Base-by-base conservation (phyloP, 2,797 vertebrate genomes). In the Sebastes minor region DNA sequence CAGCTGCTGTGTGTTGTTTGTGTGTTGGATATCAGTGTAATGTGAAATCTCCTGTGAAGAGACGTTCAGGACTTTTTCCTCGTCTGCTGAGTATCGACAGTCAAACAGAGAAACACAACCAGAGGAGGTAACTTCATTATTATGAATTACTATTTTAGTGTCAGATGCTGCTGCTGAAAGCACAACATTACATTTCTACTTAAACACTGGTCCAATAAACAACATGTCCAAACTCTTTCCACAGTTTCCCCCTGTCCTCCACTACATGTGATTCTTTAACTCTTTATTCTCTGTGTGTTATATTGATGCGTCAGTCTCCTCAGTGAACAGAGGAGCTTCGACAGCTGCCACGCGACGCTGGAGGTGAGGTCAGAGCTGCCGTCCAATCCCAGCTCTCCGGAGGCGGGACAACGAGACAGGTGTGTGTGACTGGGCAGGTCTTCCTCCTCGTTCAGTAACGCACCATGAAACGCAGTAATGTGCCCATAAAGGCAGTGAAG, bases 331-430 rank as follows among this genome's bases (percentile, higher is more conserved):
- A 97, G 95, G 91, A 97, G 95, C 64, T 94, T 97, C 0, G 98
- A 99, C 64, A 86, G 95, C 22, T 95, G 94, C 78, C 97, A 97
- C 75, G 92, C 95, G 23, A 95, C 95, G 3, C 97, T 96, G 90
- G 98, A 98, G 83, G 94, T 96, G 71, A 97, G 94, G 90, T 95
- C 97, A 38, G 97, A 98, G 91, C 95, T 96, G 18, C 97, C 95
- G 0, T 97, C 97, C 74, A 98, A 98, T 90, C 97, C 97, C 80
- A 98, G 97, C 92, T 98, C 97, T 77, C 97, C 97, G 1, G 98
- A 99, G 95, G 97, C 96, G 69, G 97, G 96, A 74, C 95, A 96
- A 73, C 97, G 97, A 84, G 97, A 98, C 72, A 97, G 97, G 98
- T 97, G 94, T 93, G 93, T 64, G 35, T 20, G 42, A 46, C 42